Conservation (phyloP, 1,140 invertebrate genomes). For the Eubasilissa regina region DNA sequence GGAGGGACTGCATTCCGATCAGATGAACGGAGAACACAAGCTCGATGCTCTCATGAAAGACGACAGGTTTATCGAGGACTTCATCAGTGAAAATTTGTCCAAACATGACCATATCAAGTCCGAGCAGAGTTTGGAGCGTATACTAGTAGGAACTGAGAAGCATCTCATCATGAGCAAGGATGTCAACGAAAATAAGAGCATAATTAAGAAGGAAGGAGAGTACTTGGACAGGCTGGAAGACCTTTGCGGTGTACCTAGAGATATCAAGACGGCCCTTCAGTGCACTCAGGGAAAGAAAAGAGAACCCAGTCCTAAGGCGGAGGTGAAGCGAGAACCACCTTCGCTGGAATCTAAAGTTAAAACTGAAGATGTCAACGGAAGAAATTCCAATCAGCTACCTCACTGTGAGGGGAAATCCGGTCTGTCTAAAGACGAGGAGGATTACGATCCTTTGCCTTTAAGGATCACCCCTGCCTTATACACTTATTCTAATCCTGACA, state of each 20-base stretch:
- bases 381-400: conserved; percentile 1
- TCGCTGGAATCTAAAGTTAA: conserved; percentile 55
- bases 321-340: conserved; percentile 53
- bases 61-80: conserved; percentile 40
- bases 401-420: conserved; percentile 18
- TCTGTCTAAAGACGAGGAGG: conserved; percentile 66
- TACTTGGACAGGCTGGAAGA: conserved; percentile 50
- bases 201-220: conserved; percentile 53
- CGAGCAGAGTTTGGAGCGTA: conserved; percentile 49
- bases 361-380: conserved; percentile 14
- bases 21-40: conserved; percentile 64
- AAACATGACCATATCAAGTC: too few relatives aligned
- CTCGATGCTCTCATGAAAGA: conserved; percentile 33
- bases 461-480: conserved; percentile 81
- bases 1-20: conserved; percentile 72
- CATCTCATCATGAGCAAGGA: conserved; percentile 60
- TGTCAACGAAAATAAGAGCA: conserved; percentile 65
- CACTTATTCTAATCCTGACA: conserved; percentile 84
- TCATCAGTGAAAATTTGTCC: conserved; percentile 70
- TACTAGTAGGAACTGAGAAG: conserved; percentile 50
- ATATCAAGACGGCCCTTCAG: not conserved
- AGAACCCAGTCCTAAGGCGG: not conserved
- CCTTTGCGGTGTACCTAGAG: conserved; percentile 45
- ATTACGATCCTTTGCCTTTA: conserved; percentile 79
- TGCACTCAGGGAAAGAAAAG: not conserved